Percentiles rank a stretch among this genome's conserved stretches.
Evolutionary conservation across 2,797 vertebrate species (phyloP).

Genomic region (Sebastes taczanowskii): DNA sequence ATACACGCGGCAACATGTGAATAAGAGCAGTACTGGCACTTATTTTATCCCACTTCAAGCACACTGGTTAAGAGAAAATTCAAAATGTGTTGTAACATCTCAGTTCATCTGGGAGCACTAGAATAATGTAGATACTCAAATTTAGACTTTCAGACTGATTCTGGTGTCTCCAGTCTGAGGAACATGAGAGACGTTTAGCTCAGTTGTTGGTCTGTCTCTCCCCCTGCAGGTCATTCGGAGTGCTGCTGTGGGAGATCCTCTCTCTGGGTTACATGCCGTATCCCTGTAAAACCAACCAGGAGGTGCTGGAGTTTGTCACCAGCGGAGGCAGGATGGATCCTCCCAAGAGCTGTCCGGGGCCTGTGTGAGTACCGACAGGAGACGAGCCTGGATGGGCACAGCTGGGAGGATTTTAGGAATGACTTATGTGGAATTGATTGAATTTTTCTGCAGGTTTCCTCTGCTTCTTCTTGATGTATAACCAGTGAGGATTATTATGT

Average conservation of each 20-base stretch:
- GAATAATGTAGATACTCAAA: background rate
- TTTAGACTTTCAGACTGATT: background rate
- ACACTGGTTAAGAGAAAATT: background rate
- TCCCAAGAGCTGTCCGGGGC: slow-evolving; percentile 90
- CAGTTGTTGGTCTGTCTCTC: slow-evolving; percentile 57
- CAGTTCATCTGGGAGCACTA: background rate
- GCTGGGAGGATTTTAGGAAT: background rate
- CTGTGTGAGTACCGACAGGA: slow-evolving; percentile 85
- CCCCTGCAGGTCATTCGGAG: slow-evolving; percentile 93
- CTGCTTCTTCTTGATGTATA: accelerated
- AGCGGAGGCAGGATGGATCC: slow-evolving; percentile 94
- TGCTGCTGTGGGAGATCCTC: slow-evolving; percentile 96
- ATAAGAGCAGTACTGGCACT: too few species aligned
- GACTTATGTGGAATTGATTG: background rate
- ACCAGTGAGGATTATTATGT: background rate
- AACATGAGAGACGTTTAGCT: background rate
- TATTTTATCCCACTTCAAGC: too few species aligned
- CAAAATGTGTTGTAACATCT: background rate
- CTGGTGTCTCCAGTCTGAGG: background rate
- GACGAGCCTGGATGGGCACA: background rate
- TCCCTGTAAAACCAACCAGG: slow-evolving; percentile 93
- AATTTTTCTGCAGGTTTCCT: background rate
- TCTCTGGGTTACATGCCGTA: slow-evolving; percentile 95
- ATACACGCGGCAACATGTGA: too few species aligned
- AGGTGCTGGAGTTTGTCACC: slow-evolving; percentile 92